Conservation (phyloP, 2,113 vertebrate species). For the human (Homo sapiens) region GRCh38 chr14:97707501-97708000, state of each 20-base stretch:
- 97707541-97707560: background rate
- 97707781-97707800: constrained; percentile 3
- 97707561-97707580: fast-evolving
- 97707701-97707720: fast-evolving
- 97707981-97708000: constrained; percentile 74
- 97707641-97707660: fast-evolving
- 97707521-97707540: background rate
- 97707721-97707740: background rate
- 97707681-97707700: fast-evolving
- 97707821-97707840: constrained; percentile 34
- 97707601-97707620: fast-evolving
- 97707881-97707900: background rate
- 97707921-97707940: constrained; percentile 7
- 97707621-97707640: fast-evolving
- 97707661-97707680: fast-evolving
- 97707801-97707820: background rate
- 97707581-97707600: background rate
- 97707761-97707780: background rate
- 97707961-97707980: constrained; percentile 51
- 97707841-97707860: constrained; percentile 26
- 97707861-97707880: constrained; percentile 44
- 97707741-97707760: background rate
- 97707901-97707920: constrained; percentile 43
- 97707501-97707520: fast-evolving
- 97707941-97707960: constrained; percentile 57